These are phyloP conservation scores for Oreortyx pictus DNA, from an alignment of 2,797 vertebrate species.

Conservation along the genomic window DNA sequence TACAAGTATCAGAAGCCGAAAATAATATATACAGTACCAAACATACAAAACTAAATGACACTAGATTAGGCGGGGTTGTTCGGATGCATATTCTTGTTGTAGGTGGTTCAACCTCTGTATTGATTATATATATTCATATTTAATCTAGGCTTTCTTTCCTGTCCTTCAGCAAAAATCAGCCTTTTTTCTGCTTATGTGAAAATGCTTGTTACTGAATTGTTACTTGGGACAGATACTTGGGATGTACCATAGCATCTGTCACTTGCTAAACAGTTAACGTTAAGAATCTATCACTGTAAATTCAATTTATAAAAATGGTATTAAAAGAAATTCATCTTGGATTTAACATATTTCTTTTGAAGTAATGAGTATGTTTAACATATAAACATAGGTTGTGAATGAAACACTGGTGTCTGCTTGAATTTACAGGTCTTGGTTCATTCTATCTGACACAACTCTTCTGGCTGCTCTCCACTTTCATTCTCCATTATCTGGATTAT, in stretches of 20 bases:
- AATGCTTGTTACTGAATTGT: not conserved
- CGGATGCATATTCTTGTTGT: not conserved
- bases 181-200: not conserved
- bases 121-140: not conserved
- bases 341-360: accelerated
- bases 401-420: not conserved
- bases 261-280: not conserved
- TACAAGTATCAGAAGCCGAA: not conserved
- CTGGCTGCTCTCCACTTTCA: not conserved
- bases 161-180: not conserved
- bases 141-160: not conserved
- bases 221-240: not conserved
- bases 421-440: not conserved
- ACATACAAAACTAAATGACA: not conserved
- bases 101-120: not conserved
- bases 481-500: not conserved
- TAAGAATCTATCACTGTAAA: not conserved
- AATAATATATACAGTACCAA: not conserved
- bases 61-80: not conserved
- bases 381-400: not conserved
- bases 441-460: accelerated
- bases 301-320: not conserved
- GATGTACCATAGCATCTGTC: not conserved
- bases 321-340: not conserved
- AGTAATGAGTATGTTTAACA: not conserved